Evolutionary conservation across 1,140 invertebrate genomes (phyloP), one percentile per base, ranked within the genome.

Genomic region (Drosophila varians): DNA sequence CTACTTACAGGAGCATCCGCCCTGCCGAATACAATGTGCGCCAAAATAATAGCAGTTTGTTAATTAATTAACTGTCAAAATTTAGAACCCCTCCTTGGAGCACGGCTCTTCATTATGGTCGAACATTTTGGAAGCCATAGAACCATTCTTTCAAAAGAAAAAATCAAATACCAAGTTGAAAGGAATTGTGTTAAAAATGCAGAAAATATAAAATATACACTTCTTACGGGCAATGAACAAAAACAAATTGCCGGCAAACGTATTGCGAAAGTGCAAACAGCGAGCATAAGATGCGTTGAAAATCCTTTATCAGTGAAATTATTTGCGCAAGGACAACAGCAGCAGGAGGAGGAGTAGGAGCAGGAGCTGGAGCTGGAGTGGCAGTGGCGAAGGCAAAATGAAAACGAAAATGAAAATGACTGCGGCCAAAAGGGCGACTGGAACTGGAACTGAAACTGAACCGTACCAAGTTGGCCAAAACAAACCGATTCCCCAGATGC

Each of bases 291-390:
- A 86, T 80, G 80, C 82, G 80, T 87, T 86, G 77, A 86, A 86
- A 86, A 87, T 86, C 80, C 78, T 86, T 86, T 86, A 86, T 86
- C 77, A 80, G 82, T 70, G 77, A 87, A 86, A 87, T 87, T 87
- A 86, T 87, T 84, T 86, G 80, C 82, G 38, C 77, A 80, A 74
- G 76, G 80, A 84, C 80, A 86, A 56, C 28, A 52, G 56, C 46
- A 25, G 36, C 9, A 19, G 42, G 38, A 48, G 42, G 8, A 21
- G 21, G 21, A 21, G 21, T 4, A 2, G 21, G 21, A 52, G 56
- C 46, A 25, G 46, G 28, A 46, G 56, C 9, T 3, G 43, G 36
- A 21, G 21, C 9, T 14, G 42, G 38, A 48, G 42, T 9, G 28
- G 14, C 6, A 2, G 21, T 21, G 19, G 14, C 46, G 60, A 66